phyloP scores from a whole-genome alignment of 2,888 invertebrate genomes.

The Aspidapion aeneum region DNA sequence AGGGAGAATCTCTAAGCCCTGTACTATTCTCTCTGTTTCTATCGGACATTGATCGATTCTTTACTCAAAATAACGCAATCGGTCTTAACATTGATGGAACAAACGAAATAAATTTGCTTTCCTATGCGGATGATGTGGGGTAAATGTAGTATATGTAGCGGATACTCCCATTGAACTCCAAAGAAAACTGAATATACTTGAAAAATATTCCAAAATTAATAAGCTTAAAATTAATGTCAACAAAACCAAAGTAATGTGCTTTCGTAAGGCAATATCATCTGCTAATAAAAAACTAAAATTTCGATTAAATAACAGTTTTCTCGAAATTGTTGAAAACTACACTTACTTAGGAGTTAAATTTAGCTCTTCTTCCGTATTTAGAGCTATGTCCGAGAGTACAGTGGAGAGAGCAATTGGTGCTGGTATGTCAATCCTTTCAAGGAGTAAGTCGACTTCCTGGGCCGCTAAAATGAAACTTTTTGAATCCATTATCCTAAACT shows the following conservation, averaged over 20 bases:
- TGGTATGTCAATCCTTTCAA: not conserved
- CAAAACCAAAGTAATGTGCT: not conserved
- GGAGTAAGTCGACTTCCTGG: not conserved
- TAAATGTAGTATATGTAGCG: not conserved
- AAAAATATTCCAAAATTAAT: not conserved
- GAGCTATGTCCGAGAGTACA: not conserved
- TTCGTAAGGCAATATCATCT: not conserved
- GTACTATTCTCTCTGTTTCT: not conserved
- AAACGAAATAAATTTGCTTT: not conserved
- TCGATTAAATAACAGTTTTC: not conserved
- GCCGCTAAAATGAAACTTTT: not conserved
- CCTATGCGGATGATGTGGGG: not conserved
- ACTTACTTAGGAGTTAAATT: not conserved
- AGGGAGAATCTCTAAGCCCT: not conserved
- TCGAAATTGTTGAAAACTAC: not conserved
- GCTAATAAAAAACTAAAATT: not conserved
- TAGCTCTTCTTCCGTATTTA: not conserved
- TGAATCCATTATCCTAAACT: not conserved
- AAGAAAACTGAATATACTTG: not conserved
- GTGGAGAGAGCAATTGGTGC: not conserved
- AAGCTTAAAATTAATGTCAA: not conserved
- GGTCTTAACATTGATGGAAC: not conserved
- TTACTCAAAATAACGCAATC: not conserved
- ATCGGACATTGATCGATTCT: not conserved
- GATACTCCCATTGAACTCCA: not conserved